phyloP scores from a whole-genome alignment of 2,113 vertebrate genomes.

The Pachycephala philippinensis region DNA sequence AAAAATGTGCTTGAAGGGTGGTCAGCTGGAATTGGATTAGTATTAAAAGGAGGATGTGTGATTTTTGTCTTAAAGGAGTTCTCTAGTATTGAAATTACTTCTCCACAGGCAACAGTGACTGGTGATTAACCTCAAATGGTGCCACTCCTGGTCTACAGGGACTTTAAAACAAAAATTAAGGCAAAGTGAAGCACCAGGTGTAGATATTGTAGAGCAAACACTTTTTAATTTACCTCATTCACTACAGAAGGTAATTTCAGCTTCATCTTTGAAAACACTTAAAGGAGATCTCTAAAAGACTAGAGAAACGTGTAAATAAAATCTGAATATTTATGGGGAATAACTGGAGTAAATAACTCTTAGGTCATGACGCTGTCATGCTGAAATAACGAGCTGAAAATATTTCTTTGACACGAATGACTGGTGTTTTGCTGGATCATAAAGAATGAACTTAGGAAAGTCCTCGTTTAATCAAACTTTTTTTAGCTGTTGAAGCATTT shows the following conservation, averaged over 20 bases:
- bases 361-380: background rate
- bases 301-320: constrained; percentile 33
- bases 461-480: background rate
- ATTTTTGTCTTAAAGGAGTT: background rate
- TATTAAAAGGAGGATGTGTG: fast-evolving
- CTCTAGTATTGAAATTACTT: background rate
- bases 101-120: background rate
- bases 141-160: background rate
- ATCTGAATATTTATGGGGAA: background rate
- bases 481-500: background rate
- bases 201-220: background rate
- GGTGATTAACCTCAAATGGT: background rate
- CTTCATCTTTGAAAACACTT: background rate
- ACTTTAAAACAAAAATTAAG: background rate
- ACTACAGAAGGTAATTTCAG: background rate
- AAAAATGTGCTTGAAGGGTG: background rate
- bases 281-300: background rate
- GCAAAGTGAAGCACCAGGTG: background rate
- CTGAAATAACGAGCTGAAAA: background rate
- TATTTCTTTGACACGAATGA: background rate
- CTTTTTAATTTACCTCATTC: background rate
- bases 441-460: background rate
- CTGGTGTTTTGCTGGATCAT: background rate
- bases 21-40: background rate
- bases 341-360: constrained; percentile 28